Conservation (phyloP, 2,113 vertebrate genomes). For the Ornithorhynchus anatinus region DNA sequence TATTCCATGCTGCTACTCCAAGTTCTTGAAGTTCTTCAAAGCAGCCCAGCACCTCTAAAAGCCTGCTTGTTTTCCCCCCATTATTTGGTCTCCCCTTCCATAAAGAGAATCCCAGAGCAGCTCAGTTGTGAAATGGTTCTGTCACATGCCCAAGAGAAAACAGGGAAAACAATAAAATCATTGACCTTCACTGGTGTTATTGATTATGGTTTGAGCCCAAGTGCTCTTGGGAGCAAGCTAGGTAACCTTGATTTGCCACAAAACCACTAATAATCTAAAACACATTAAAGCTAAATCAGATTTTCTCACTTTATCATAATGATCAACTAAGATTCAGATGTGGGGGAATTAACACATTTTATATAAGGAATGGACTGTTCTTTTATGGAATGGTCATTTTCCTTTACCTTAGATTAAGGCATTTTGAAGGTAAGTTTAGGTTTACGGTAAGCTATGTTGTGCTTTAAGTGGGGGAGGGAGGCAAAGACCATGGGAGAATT, state of each 20-base stretch:
- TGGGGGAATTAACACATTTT: too few relatives aligned
- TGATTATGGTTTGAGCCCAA: constrained; percentile 28
- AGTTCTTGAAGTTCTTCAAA: constrained; percentile 33
- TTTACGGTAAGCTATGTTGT: too few relatives aligned
- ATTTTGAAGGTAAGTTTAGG: too few relatives aligned
- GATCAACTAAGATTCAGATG: neutral
- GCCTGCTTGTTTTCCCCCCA: neutral
- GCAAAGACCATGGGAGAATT: too few relatives aligned
- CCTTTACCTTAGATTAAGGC: too few relatives aligned
- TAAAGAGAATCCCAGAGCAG: constrained; percentile 6
- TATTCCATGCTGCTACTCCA: neutral
- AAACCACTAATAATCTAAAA: neutral
- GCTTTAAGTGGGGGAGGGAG: too few relatives aligned
- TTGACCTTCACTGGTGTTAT: neutral
- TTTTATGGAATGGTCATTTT: too few relatives aligned
- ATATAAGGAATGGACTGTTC: too few relatives aligned
- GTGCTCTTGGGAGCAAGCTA: constrained; percentile 24
- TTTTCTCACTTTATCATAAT: neutral
- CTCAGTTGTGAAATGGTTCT: constrained; percentile 41
- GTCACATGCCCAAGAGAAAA: constrained; percentile 35
- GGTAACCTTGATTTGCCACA: neutral
- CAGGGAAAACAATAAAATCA: constrained; percentile 20
- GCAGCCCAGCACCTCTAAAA: constrained; percentile 23
- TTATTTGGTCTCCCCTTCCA: too few relatives aligned
- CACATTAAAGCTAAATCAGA: neutral